These are phyloP conservation scores for Galeopterus variegatus DNA, from an alignment of 2,113 vertebrate genomes.

Conservation along the genomic window DNA sequence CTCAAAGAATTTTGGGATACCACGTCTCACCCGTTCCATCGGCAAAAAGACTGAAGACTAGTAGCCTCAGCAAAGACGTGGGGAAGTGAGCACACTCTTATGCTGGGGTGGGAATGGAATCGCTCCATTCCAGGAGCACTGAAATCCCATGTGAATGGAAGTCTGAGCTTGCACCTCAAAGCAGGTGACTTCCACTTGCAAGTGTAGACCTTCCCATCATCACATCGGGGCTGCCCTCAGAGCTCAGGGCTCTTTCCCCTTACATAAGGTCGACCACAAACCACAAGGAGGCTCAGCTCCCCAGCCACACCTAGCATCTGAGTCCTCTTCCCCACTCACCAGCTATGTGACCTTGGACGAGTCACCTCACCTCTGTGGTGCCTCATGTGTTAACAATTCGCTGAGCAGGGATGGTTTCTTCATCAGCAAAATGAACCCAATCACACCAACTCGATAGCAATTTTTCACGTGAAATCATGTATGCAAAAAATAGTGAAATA, in stretches of 20 bases:
- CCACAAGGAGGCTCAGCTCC: not conserved
- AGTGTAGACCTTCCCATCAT: rapidly evolving
- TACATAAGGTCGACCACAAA: rapidly evolving
- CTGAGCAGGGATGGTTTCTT: not conserved
- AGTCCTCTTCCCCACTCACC: not conserved
- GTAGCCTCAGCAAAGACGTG: no score
- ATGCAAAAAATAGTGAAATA: not conserved
- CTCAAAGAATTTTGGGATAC: not conserved
- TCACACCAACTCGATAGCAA: rapidly evolving
- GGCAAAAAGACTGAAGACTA: not conserved
- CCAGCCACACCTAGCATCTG: not conserved
- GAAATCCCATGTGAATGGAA: not conserved
- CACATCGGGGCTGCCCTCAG: not conserved
- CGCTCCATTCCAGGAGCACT: not conserved
- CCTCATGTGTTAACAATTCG: rapidly evolving
- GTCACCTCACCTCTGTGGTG: not conserved
- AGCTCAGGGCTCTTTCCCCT: not conserved
- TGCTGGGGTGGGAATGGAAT: not conserved
- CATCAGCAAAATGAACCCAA: not conserved
- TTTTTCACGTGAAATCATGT: not conserved
- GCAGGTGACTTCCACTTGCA: not conserved
- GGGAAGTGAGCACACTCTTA: not conserved
- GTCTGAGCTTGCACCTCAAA: not conserved
- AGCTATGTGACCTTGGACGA: not conserved
- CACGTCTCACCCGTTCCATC: not conserved